Base-by-base conservation (phyloP, 30 jellyfish, hydroid and myxozoan genomes). In the Rhopilema esculentum region DNA sequence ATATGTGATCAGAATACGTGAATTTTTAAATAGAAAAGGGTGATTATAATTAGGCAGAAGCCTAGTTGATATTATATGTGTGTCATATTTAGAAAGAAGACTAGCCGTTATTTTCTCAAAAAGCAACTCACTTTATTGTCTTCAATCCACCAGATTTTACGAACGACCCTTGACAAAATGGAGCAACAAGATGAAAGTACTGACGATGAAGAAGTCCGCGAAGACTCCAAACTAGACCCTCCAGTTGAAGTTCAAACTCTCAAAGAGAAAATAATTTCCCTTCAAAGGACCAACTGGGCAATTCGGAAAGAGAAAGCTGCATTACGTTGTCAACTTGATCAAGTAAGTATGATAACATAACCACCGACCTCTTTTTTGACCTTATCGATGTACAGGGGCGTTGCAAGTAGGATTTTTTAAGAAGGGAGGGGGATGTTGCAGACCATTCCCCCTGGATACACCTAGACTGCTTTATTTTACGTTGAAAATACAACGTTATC, bases 271-370 rank as follows among this genome's bases (percentile, higher is more conserved):
- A 28, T 65, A 21, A 7, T 26, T 65, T 26, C 75, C 75, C 75
- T 65, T 65, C 75, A 65, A 28, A 65, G n/a, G 75, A 65, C 40
- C 75, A 65, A 65, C 75, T 65, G 75, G 75, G 40, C 31, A 12
- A 7, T 65, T 12, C 28, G 75, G 28, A 65, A 65, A 65, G 75
- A 65, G 28, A 65, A 65, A 18, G 75, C 28, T 21, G 31, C 27
- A 26, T 28, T 65, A 28, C 28, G 75, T 4, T 28, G 31, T 18
- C 28, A 65, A 65, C 75, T 65, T 4, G 40, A 21, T 28, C 28
- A 26, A 20, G 75, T 65, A 65, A 65, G 75, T 65, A 20, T 21
- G 57, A 65, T 28, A 8, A 20, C 57, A 40, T 40, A 40, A 40
- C 57, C 57, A 65, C 28, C 17, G 19, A 28, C 8, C 31, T 65